A percentile compares a stretch with the other conserved stretches of the same genome.
Conservation (phyloP, 2,888 invertebrate genomes). For the Eupithecia dodoneata region DNA sequence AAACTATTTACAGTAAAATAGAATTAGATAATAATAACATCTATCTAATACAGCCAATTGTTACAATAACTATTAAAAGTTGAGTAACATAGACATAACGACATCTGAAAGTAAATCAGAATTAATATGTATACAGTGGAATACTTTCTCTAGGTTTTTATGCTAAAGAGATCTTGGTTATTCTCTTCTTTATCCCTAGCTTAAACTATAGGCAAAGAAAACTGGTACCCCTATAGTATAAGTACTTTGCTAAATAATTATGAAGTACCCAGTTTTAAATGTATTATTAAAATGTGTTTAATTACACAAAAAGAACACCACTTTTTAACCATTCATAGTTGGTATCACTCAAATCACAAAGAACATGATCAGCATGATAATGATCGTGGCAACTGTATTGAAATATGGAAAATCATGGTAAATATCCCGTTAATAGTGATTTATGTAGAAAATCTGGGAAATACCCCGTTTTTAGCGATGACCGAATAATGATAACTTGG, state of each 20-base stretch:
- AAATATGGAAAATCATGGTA: neutral
- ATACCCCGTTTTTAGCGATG: neutral
- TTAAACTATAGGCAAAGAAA: neutral
- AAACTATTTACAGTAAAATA: conserved; percentile 28
- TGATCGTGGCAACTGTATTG: neutral
- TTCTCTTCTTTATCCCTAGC: neutral
- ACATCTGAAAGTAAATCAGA: conserved; percentile 13
- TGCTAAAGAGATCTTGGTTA: neutral
- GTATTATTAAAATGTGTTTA: neutral
- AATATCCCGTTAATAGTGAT: neutral
- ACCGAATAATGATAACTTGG: neutral
- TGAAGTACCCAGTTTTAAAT: neutral
- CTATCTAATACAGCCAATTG: conserved; percentile 59
- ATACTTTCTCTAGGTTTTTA: conserved; percentile 1
- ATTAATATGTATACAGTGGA: neutral
- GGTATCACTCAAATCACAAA: neutral
- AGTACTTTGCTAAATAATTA: neutral
- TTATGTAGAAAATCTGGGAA: neutral
- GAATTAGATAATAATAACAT: conserved; percentile 31
- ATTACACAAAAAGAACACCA: neutral
- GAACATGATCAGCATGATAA: neutral
- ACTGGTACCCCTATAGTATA: neutral
- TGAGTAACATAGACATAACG: conserved; percentile 61
- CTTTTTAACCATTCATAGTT: neutral
- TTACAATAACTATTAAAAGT: conserved; percentile 56